These are phyloP conservation scores for Agapornis roseicollis DNA, from an alignment of 2,113 vertebrate species.

Conservation along the genomic window DNA sequence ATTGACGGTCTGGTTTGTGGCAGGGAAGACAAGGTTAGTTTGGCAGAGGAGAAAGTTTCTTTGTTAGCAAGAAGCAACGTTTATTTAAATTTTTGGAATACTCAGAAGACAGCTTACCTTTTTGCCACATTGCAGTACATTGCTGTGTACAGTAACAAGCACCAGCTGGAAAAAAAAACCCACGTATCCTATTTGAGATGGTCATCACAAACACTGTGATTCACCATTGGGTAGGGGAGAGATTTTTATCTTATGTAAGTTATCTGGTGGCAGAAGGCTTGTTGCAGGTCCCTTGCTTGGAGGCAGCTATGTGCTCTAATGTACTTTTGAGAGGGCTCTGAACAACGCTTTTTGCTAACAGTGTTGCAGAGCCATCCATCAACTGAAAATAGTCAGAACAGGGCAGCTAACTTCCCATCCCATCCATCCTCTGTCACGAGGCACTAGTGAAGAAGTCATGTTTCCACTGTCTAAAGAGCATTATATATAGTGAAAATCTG, in stretches of 20 bases:
- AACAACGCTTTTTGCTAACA: background rate
- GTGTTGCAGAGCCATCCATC: background rate
- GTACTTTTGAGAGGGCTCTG: background rate
- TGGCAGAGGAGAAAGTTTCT: background rate
- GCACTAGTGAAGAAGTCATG: background rate
- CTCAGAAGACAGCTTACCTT: background rate
- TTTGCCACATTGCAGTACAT: background rate
- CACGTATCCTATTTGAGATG: background rate
- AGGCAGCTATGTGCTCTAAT: background rate
- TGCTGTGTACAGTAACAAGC: background rate
- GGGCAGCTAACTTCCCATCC: background rate
- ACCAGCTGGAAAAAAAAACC: background rate
- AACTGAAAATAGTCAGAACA: background rate
- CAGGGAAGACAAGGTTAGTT: background rate
- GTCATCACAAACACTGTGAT: background rate
- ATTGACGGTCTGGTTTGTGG: background rate
- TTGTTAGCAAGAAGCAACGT: background rate
- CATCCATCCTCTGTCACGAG: background rate
- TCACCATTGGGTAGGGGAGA: background rate
- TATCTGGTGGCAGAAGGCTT: background rate
- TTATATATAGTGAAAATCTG: background rate
- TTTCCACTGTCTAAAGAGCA: background rate
- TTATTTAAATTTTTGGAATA: background rate
- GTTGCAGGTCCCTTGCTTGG: background rate
- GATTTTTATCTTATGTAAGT: background rate